Percentiles rank a stretch among this genome's conserved stretches.
Evolutionary conservation across 30 jellyfish, hydroid and myxozoan genomes (phyloP).

Genomic region (Phacellophora camtschatica): DNA sequence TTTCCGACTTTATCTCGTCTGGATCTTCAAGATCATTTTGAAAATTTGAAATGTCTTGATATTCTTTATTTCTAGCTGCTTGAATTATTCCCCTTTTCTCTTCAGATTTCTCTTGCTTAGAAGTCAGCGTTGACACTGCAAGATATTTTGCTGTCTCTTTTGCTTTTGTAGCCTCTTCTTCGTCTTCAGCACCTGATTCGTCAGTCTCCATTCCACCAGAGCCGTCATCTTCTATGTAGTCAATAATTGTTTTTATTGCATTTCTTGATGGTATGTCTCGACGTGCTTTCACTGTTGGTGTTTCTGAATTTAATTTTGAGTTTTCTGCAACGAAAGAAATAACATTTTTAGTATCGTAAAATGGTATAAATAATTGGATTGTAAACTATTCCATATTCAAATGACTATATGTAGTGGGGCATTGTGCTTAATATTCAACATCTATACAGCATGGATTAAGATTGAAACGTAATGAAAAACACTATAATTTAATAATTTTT

Average conservation of each 20-base stretch:
- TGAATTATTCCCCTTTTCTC: neutral
- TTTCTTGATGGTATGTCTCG: conserved; percentile 24
- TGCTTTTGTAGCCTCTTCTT: conserved; percentile 57
- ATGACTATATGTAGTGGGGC: no score
- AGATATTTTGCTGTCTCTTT: conserved; percentile 60
- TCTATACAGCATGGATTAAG: no score
- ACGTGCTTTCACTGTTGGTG: conserved; percentile 20
- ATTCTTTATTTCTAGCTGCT: neutral
- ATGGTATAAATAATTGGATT: no score
- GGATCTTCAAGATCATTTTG: neutral
- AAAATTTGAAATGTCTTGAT: neutral
- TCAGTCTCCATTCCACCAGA: conserved; percentile 45
- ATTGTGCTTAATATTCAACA: no score
- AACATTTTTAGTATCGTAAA: neutral
- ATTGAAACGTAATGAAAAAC: no score
- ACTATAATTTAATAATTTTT: no score
- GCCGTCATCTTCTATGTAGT: conserved; percentile 30
- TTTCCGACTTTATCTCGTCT: neutral
- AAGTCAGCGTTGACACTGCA: conserved; percentile 41
- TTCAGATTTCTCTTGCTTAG: neutral
- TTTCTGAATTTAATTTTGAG: neutral
- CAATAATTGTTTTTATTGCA: conserved; percentile 3
- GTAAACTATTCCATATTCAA: no score
- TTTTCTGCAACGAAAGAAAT: neutral
- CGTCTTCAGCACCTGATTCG: conserved; percentile 41